Conservation (phyloP, 2,888 invertebrate genomes). For the Hemaris fuciformis region DNA sequence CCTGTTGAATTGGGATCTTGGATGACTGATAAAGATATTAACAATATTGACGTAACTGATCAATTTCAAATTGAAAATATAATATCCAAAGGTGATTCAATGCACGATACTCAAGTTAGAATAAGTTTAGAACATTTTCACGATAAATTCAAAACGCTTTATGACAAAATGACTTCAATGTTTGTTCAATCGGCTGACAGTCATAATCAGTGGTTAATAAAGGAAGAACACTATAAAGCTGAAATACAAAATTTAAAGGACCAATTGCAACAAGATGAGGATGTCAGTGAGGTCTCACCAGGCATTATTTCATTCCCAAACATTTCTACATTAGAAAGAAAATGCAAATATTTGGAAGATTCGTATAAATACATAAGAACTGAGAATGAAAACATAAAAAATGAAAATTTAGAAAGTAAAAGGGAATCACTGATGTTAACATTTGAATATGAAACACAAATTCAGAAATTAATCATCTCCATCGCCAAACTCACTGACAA, state of each 20-base stretch:
- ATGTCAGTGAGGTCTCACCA: constrained; percentile 62
- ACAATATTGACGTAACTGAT: constrained; percentile 46
- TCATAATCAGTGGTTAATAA: constrained; percentile 64
- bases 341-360: constrained; percentile 69
- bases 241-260: constrained; percentile 65
- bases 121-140: constrained; percentile 66
- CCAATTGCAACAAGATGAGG: constrained; percentile 54
- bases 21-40: constrained; percentile 52
- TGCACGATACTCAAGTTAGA: constrained; percentile 60
- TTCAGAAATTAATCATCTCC: constrained; percentile 60
- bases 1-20: constrained; percentile 61
- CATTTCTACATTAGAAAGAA: constrained; percentile 53
- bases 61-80: constrained; percentile 47
- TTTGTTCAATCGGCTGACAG: constrained; percentile 67
- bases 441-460: constrained; percentile 65
- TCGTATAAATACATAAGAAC: constrained; percentile 70
- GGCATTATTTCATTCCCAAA: constrained; percentile 52
- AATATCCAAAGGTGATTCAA: constrained; percentile 41
- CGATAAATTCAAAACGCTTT: constrained; percentile 65
- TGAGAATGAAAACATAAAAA: constrained; percentile 75
- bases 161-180: constrained; percentile 68
- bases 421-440: constrained; percentile 66
- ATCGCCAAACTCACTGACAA: constrained; percentile 69
- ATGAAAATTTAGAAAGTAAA: constrained; percentile 72
- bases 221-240: constrained; percentile 70